phyloP scores from a whole-genome alignment of 2,888 invertebrate genomes.

The Zhuqinia jingwanae region DNA sequence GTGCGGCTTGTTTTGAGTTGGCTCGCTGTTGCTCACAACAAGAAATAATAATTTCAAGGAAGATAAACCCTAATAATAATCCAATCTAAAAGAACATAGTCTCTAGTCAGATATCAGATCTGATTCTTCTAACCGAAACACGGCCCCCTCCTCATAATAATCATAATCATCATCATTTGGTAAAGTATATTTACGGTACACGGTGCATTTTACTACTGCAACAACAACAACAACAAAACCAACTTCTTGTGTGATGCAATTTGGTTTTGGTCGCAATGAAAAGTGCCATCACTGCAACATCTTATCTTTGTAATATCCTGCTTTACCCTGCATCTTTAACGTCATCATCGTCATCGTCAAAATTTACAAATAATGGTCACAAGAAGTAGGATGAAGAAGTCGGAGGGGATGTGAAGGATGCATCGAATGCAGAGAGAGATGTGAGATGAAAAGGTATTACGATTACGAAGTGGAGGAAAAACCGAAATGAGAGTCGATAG shows the following conservation, averaged over 20 bases:
- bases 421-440: background rate
- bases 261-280: conserved; percentile 17
- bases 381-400: background rate
- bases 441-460: too few relatives aligned
- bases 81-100: conserved; percentile 59
- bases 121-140: too few relatives aligned
- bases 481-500: conserved; percentile 27
- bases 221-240: too few relatives aligned
- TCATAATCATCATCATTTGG: too few relatives aligned
- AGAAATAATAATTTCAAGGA: conserved; percentile 21
- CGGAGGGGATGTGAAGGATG: too few relatives aligned
- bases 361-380: conserved; percentile 69
- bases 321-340: background rate
- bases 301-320: conserved; percentile 13
- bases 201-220: background rate
- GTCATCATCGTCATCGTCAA: conserved; percentile 1
- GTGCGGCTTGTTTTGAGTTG: too few relatives aligned
- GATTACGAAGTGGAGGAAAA: background rate
- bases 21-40: background rate
- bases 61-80: conserved; percentile 55
- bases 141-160: background rate
- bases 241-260: too few relatives aligned
- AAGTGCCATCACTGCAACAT: conserved; percentile 41
- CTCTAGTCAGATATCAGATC: too few relatives aligned
- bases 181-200: background rate